Evolutionary conservation across 1,140 invertebrate species (phyloP).

Genomic region (Helicoverpa zea): DNA sequence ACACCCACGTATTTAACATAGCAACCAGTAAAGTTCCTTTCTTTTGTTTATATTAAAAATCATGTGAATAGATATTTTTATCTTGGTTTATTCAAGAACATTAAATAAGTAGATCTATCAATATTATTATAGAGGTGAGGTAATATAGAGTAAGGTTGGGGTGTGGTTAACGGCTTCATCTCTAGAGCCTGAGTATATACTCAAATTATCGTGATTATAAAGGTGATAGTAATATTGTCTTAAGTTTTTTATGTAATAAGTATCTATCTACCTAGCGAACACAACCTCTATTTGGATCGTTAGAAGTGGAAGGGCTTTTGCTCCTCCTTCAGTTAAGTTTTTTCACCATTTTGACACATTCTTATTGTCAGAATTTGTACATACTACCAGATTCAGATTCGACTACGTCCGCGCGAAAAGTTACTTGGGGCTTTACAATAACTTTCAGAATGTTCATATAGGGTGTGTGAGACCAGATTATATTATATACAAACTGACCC

Average conservation of each 20-base stretch:
- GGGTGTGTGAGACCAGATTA: no score
- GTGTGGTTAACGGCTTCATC: no score
- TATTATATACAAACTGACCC: no score
- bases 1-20: conserved; percentile 78
- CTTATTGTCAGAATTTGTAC: no score
- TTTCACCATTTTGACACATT: no score
- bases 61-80: conserved; percentile 8
- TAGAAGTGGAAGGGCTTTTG: background rate
- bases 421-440: no score
- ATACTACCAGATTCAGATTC: no score
- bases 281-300: background rate
- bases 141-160: background rate
- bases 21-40: conserved; percentile 63
- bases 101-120: no score
- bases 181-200: no score
- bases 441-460: no score
- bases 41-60: conserved; percentile 3
- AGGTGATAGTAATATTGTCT: background rate
- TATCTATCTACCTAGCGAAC: background rate
- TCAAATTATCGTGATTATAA: background rate
- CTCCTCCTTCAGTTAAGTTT: no score
- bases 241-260: background rate
- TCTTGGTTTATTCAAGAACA: background rate
- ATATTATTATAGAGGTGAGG: background rate
- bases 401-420: no score